Evolutionary conservation across 2,888 invertebrate genomes (phyloP).

Genomic region (Willowsia nigromaculata): DNA sequence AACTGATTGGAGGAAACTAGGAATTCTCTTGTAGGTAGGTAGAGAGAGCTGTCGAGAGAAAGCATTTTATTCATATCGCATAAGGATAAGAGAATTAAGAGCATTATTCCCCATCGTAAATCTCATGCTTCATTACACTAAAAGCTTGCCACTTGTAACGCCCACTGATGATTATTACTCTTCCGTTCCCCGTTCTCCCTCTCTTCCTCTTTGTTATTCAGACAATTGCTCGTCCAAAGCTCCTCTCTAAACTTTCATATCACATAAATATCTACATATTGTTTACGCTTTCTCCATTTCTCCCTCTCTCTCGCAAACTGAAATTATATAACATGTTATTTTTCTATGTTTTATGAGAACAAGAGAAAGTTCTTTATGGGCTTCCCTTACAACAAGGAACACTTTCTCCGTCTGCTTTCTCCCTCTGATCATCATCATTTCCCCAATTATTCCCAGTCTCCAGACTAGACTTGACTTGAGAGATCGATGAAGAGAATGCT

Average conservation of each 20-base stretch:
- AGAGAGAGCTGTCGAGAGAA: neutral
- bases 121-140: conserved; percentile 78
- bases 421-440: neutral
- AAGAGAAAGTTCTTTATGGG: neutral
- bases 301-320: too few relatives aligned
- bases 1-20: too few relatives aligned
- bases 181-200: conserved; percentile 23
- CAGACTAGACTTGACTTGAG: neutral
- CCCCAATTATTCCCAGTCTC: neutral
- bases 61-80: conserved; percentile 52
- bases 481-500: neutral
- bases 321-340: too few relatives aligned
- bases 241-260: neutral
- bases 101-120: conserved; percentile 73
- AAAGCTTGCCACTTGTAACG: conserved; percentile 75
- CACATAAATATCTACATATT: neutral
- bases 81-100: conserved; percentile 60
- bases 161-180: conserved; percentile 67
- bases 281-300: too few relatives aligned
- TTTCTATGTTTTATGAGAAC: too few relatives aligned
- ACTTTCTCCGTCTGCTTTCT: neutral
- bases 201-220: conserved; percentile 28
- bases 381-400: neutral
- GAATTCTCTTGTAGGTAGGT: neutral
- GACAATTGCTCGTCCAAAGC: conserved; percentile 8